Conservation (phyloP, 2,113 vertebrate species). For the Bambusicola thoracicus region DNA sequence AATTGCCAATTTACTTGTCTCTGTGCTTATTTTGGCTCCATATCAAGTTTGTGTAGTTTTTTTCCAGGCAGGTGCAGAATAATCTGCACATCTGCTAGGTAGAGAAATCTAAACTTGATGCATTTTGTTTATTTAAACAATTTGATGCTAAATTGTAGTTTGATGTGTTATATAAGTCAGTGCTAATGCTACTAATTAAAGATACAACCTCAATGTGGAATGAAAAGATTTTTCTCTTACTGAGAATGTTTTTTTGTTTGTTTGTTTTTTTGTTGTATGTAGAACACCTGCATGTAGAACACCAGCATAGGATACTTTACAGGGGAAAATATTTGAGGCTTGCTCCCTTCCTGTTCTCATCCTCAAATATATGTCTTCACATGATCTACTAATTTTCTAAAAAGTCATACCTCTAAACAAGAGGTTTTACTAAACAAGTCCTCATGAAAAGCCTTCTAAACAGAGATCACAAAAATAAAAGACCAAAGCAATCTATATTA, state of each 20-base stretch:
- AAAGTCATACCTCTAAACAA: background rate
- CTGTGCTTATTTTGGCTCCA: constrained; percentile 32
- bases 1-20: constrained; percentile 54
- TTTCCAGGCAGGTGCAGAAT: constrained; percentile 37
- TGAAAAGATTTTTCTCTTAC: background rate
- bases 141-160: background rate
- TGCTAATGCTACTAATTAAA: background rate
- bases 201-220: background rate
- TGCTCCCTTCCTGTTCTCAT: background rate
- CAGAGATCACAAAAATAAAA: background rate
- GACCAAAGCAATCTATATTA: background rate
- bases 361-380: background rate
- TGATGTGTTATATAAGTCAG: background rate
- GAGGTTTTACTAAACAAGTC: no score
- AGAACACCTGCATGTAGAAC: background rate
- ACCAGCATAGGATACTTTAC: background rate
- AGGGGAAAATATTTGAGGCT: background rate
- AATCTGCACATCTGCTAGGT: background rate
- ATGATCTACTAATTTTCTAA: background rate
- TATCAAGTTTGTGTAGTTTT: constrained; percentile 40
- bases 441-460: background rate
- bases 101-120: background rate
- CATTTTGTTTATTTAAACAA: background rate
- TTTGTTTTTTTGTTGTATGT: background rate
- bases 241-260: background rate